Evolutionary conservation across 1,140 invertebrate genomes (phyloP).

Genomic region (Dreissena polymorpha): DNA sequence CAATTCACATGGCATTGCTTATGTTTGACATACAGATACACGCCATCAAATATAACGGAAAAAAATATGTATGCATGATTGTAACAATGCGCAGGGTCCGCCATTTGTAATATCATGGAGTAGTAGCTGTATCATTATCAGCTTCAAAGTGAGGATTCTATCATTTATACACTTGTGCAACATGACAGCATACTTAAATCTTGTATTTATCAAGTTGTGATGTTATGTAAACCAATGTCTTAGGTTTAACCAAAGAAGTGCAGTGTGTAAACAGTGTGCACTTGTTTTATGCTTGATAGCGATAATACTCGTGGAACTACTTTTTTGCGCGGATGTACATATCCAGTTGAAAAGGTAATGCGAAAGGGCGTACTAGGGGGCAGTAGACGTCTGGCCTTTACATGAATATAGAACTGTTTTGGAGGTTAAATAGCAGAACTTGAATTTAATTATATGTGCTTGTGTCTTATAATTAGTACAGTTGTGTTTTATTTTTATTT

Average conservation of each 20-base stretch:
- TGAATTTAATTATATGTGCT: not conserved
- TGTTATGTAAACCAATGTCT: not conserved
- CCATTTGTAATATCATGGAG: constrained; percentile 49
- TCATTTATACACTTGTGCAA: not conserved
- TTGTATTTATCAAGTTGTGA: not conserved
- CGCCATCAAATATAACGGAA: constrained; percentile 37
- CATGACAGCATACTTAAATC: not conserved
- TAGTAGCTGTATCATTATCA: not conserved
- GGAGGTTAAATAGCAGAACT: not conserved
- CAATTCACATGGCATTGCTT: constrained; percentile 30
- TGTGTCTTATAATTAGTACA: not conserved
- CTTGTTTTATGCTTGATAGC: not conserved
- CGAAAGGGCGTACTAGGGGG: constrained; percentile 48
- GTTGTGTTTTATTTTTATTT: not conserved
- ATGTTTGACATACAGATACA: constrained; percentile 39
- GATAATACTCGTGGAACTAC: constrained; percentile 13
- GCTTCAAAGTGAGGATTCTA: not conserved
- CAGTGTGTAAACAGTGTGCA: constrained; percentile 2
- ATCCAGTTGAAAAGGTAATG: constrained; percentile 25
- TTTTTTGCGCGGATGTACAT: constrained; percentile 50
- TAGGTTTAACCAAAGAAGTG: not conserved
- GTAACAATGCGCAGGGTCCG: constrained; percentile 37
- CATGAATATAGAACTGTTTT: not conserved
- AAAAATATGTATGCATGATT: constrained; percentile 37
- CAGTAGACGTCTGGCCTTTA: constrained; percentile 33